These are phyloP conservation scores for Stegostoma tigrinum DNA, from an alignment of 2,113 vertebrate genomes.

Conservation along the genomic window DNA sequence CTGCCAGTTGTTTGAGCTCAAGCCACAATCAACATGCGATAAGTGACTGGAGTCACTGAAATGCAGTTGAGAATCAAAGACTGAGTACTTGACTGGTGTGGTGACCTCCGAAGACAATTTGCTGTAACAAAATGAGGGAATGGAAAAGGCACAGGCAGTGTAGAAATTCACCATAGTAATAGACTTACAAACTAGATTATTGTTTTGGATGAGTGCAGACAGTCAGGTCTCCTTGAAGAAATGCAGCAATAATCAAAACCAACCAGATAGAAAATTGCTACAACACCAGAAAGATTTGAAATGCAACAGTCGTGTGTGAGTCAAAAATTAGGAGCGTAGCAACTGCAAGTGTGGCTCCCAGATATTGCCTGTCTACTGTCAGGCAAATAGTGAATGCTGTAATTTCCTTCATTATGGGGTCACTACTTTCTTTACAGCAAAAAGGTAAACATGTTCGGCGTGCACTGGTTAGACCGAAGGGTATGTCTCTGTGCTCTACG, in stretches of 20 bases:
- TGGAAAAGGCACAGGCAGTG: neutral
- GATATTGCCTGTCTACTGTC: no score
- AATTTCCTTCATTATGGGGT: neutral
- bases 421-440: neutral
- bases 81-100: neutral
- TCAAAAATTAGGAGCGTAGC: no score
- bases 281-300: no score
- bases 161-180: neutral
- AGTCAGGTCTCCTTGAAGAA: no score
- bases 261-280: no score
- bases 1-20: neutral
- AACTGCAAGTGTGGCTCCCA: no score
- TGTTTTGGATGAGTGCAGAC: neutral
- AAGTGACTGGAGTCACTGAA: neutral
- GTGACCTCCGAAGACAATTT: neutral
- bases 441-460: neutral
- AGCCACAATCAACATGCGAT: neutral
- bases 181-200: neutral
- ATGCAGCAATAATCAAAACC: no score
- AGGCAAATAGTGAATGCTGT: neutral
- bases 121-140: neutral
- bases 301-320: no score
- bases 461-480: no score
- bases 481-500: no score
- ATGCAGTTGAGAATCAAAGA: neutral